Base-by-base conservation (phyloP, 2,888 invertebrate genomes). In the Sesia apiformis region DNA sequence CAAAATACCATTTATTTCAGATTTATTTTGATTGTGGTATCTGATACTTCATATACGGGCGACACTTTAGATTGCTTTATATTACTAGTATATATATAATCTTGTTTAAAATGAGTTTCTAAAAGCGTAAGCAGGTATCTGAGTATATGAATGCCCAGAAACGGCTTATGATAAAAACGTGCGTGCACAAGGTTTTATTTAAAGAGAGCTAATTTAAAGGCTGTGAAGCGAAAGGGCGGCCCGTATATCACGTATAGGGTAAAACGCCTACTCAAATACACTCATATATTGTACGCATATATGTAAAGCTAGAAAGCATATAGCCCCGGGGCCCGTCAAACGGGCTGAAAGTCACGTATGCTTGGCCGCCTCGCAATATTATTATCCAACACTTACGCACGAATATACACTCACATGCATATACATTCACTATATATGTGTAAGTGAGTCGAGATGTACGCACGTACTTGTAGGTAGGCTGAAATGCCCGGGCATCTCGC, bases 351-450 rank as follows among this genome's bases (percentile, higher is more conserved):
- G 86, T 84, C 87, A 88, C 88, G 87, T 86, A 84, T 83, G 84
- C 78, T 74, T 64, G 69, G 69, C 79, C 78, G 83, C 77, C 81
- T 81, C 80, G 78, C 82, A 78, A 86, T 86, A 81, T 87, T 88
- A 87, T 85, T 86, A 86, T 85, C 85, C 75, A 76, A 86, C 85
- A 86, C 85, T 84, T 83, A 87, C 86, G 83, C 81, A 84, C 78
- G 76, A 69, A 75, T 74, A 69, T 73, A 69, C 66, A 70, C 70
- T 66, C 65, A 74, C 72, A 23, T 23, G 69, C 69, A 70, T 62
- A 53, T 38, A 39, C 50, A 38, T 38, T 63, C 63, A 63, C 64
- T 68, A 61, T 61, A 62, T 58, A 59, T 55, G 57, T 63, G 69
- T 70, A 68, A 57, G 40, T 59, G 62, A 61, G 57, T 56, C 56